These are phyloP conservation scores for Lineus longissimus DNA, from an alignment of 1,140 invertebrate genomes.

Conservation along the genomic window DNA sequence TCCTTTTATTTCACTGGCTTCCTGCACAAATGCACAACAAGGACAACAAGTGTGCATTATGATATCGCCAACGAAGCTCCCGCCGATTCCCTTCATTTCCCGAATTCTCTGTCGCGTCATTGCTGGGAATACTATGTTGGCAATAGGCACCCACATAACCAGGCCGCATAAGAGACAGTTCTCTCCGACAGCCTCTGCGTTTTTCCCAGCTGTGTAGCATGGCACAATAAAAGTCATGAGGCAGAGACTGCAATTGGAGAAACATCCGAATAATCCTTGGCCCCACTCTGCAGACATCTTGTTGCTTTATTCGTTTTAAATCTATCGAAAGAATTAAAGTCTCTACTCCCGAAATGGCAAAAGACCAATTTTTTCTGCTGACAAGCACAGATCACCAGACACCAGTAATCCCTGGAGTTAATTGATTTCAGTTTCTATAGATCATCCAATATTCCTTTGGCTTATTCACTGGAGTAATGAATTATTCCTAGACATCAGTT, in stretches of 20 bases:
- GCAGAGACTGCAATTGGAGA: constrained; percentile 36
- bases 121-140: constrained; percentile 9
- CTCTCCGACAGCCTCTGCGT: constrained; percentile 24
- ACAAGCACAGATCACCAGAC: too few species aligned
- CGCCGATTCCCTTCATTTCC: constrained; percentile 18
- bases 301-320: too few species aligned
- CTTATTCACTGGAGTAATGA: too few species aligned
- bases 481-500: too few species aligned
- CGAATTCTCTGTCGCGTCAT: constrained; percentile 18
- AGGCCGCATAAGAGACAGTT: constrained; percentile 23
- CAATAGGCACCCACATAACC: constrained; percentile 2
- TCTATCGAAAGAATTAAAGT: too few species aligned
- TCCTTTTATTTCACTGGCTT: constrained; percentile 17
- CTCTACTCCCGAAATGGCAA: too few species aligned
- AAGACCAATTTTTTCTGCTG: too few species aligned
- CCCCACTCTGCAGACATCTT: constrained; percentile 26
- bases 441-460: too few species aligned
- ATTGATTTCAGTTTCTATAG: too few species aligned
- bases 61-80: constrained; percentile 12
- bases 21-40: constrained; percentile 21
- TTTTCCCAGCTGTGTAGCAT: constrained; percentile 23
- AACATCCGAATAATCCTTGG: constrained; percentile 41
- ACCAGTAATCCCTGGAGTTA: too few species aligned
- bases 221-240: constrained; percentile 32
- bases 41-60: constrained; percentile 11